Conservation (phyloP, 30 jellyfish, hydroid and myxozoan species). For the Morbakka virulenta region DNA sequence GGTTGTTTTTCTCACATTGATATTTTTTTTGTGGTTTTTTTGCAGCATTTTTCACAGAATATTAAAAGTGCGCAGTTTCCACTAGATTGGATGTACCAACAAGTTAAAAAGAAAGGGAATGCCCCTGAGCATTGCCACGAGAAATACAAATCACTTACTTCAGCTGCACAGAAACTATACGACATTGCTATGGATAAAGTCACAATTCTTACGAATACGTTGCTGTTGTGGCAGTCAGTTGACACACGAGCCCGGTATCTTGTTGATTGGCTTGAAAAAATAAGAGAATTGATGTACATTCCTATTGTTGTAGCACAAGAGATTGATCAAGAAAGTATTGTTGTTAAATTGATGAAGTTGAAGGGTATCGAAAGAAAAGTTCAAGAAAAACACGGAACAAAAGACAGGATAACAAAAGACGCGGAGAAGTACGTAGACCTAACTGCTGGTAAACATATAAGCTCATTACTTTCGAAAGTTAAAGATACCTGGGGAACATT, state of each 20-base stretch:
- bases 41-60: constrained; percentile 64
- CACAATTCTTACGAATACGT: constrained; percentile 27
- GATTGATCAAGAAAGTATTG: constrained; percentile 65
- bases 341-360: constrained; percentile 69
- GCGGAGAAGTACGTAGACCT: constrained; percentile 35
- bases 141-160: constrained; percentile 22
- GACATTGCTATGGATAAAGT: constrained; percentile 20
- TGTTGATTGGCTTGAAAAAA: constrained; percentile 63
- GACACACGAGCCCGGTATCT: constrained; percentile 56
- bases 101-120: background rate
- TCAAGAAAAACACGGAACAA: constrained; percentile 58
- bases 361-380: constrained; percentile 69
- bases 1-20: too few relatives aligned
- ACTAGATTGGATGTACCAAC: constrained; percentile 44
- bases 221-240: constrained; percentile 64
- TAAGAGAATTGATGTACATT: constrained; percentile 5
- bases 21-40: background rate
- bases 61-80: constrained; percentile 74
- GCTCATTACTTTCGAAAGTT: constrained; percentile 10
- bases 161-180: constrained; percentile 48
- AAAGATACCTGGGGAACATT: constrained; percentile 45
- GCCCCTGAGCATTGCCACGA: constrained; percentile 27
- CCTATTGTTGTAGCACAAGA: constrained; percentile 26
- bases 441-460: constrained; percentile 12
- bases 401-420: constrained; percentile 60